phyloP scores from a whole-genome alignment of 2,888 invertebrate genomes.

The Bellardia bayeri region DNA sequence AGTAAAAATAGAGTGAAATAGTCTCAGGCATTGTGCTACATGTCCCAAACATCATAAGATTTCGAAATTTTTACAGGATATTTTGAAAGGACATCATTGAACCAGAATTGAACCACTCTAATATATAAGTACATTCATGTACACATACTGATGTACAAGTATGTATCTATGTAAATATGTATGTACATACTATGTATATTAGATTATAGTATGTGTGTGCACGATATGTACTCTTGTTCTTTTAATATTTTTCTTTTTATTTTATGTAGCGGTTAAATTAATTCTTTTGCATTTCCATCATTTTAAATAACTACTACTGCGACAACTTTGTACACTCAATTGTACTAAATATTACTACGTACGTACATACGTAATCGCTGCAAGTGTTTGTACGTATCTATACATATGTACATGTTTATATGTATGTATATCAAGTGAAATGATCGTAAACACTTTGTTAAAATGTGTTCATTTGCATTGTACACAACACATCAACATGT shows the following conservation, averaged over 20 bases:
- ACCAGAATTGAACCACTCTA: too few species aligned
- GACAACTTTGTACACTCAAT: slow-evolving; percentile 10
- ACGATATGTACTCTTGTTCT: slow-evolving; percentile 13
- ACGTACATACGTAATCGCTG: slow-evolving; percentile 47
- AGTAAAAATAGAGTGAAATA: too few species aligned
- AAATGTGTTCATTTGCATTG: slow-evolving; percentile 73
- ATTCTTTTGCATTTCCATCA: slow-evolving; percentile 60
- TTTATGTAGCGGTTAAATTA: slow-evolving; percentile 70
- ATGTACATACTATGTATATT: too few species aligned
- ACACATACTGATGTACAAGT: too few species aligned
- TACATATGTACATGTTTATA: not conserved
- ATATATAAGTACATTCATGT: too few species aligned
- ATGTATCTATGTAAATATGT: too few species aligned
- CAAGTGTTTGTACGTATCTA: slow-evolving; percentile 36
- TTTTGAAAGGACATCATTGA: too few species aligned
- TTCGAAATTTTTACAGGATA: too few species aligned
- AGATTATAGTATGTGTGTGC: too few species aligned
- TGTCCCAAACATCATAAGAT: too few species aligned
- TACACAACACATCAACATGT: slow-evolving; percentile 67
- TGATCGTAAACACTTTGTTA: slow-evolving; percentile 72
- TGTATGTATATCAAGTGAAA: slow-evolving; percentile 62
- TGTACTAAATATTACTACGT: slow-evolving; percentile 16
- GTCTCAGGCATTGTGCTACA: too few species aligned
- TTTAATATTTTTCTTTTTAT: slow-evolving; percentile 32
- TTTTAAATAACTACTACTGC: slow-evolving; percentile 8